These are phyloP conservation scores for Branchipolynoe longqiensis DNA, from an alignment of 2,888 invertebrate genomes.

Conservation along the genomic window DNA sequence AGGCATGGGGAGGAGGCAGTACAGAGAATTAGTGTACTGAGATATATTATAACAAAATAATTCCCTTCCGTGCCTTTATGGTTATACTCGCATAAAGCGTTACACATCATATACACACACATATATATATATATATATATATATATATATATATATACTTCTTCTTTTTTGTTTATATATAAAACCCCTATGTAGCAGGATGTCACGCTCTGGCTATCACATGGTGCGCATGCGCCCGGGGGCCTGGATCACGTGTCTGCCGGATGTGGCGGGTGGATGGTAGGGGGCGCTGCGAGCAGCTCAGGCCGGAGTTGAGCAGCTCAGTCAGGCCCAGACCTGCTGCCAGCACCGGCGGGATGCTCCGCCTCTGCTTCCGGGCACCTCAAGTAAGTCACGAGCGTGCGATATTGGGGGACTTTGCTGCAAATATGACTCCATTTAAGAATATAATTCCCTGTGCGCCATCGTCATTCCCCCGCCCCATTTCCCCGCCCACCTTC, in stretches of 20 bases:
- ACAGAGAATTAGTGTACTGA: too few relatives aligned
- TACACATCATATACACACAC: not conserved
- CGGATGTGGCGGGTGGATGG: slow-evolving; percentile 4
- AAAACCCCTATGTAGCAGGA: not conserved
- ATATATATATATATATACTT: not conserved
- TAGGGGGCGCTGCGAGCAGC: not conserved
- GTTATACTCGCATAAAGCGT: too few relatives aligned
- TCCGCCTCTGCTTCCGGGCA: not conserved
- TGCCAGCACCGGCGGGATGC: not conserved
- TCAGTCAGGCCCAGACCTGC: slow-evolving; percentile 1
- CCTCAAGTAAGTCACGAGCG: not conserved
- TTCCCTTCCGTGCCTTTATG: too few relatives aligned
- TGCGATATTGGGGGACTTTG: not conserved
- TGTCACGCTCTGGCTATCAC: not conserved
- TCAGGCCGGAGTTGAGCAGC: not conserved
- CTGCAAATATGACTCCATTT: too few relatives aligned
- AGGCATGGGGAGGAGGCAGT: too few relatives aligned
- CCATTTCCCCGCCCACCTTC: too few relatives aligned
- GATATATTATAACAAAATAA: too few relatives aligned
- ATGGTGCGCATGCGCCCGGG: not conserved
- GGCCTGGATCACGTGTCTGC: not conserved
- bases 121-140: not conserved
- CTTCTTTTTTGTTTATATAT: not conserved
- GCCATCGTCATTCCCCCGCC: too few relatives aligned
- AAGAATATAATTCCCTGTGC: too few relatives aligned